These are phyloP conservation scores for Tricholauxania praeusta DNA, from an alignment of 2,888 invertebrate species.

Conservation along the genomic window DNA sequence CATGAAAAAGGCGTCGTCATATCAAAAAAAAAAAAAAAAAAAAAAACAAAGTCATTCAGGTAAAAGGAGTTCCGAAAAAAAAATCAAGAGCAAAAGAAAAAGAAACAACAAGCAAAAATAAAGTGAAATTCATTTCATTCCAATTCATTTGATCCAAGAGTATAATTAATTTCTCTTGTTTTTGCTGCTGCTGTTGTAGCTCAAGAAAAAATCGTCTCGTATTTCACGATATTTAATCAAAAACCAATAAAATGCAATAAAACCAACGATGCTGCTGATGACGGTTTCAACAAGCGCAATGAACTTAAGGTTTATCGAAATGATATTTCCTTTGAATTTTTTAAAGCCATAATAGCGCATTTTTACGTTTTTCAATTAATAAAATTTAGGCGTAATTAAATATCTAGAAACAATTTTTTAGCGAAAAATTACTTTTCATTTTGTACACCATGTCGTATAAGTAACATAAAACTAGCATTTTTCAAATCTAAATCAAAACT, in stretches of 20 bases:
- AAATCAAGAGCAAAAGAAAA: neutral
- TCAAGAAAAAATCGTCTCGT: conserved; percentile 13
- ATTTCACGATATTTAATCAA: conserved; percentile 24
- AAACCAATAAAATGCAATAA: conserved; percentile 25
- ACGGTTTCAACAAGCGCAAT: no score
- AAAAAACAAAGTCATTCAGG: neutral
- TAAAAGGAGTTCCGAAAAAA: neutral
- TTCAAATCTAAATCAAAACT: no score
- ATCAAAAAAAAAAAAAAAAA: neutral
- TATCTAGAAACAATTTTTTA: no score
- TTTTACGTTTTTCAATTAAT: no score
- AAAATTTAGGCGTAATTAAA: no score
- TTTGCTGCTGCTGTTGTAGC: neutral
- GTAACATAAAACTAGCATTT: no score
- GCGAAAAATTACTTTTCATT: no score
- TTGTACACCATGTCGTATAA: no score
- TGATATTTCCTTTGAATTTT: no score
- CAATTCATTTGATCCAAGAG: conserved; percentile 18
- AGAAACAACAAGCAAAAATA: neutral
- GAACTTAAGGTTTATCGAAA: no score
- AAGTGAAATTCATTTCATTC: conserved; percentile 21
- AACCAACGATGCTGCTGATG: neutral
- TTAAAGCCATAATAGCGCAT: no score
- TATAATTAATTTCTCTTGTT: conserved; percentile 16
- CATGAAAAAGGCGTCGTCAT: conserved; percentile 2